phyloP scores from a whole-genome alignment of 2,888 invertebrate genomes.

The Argynnis bischoffii region DNA sequence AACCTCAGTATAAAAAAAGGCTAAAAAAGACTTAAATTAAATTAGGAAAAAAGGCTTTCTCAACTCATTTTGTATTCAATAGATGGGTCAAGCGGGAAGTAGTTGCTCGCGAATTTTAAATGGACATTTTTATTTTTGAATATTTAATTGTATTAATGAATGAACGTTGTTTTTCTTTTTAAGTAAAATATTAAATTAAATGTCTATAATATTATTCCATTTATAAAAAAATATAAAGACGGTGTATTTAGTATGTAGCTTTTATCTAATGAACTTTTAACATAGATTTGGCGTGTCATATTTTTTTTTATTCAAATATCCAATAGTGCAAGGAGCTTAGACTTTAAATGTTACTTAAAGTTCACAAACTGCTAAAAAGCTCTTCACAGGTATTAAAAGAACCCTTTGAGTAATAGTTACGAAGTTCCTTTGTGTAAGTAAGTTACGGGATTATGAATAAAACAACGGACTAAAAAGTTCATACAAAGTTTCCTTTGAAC shows the following conservation, averaged over 20 bases:
- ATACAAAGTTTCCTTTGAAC: slow-evolving; percentile 18
- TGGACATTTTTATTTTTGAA: slow-evolving; percentile 33
- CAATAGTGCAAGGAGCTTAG: too few relatives aligned
- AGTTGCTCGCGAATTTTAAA: slow-evolving; percentile 33
- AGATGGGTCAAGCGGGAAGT: slow-evolving; percentile 24
- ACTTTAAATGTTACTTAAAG: too few relatives aligned
- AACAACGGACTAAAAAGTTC: slow-evolving; percentile 17
- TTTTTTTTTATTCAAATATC: too few relatives aligned
- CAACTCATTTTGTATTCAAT: slow-evolving; percentile 36
- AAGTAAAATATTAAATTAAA: too few relatives aligned
- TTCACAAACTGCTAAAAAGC: too few relatives aligned
- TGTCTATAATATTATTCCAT: too few relatives aligned
- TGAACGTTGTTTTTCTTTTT: neutral
- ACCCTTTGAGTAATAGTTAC: slow-evolving; percentile 13
- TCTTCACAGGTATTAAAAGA: slow-evolving; percentile 6
- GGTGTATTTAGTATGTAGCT: too few relatives aligned
- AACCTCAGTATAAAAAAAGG: slow-evolving; percentile 16
- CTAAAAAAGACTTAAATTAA: slow-evolving; percentile 28
- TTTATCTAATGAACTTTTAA: too few relatives aligned
- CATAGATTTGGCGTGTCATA: too few relatives aligned
- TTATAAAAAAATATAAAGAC: too few relatives aligned
- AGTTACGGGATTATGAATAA: slow-evolving; percentile 20
- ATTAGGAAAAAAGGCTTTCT: slow-evolving; percentile 34
- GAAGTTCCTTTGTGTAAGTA: slow-evolving; percentile 19
- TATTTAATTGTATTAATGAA: slow-evolving; percentile 24